Evolutionary conservation across 2,888 invertebrate genomes (phyloP).

Genomic region (Thymelicus sylvestris): DNA sequence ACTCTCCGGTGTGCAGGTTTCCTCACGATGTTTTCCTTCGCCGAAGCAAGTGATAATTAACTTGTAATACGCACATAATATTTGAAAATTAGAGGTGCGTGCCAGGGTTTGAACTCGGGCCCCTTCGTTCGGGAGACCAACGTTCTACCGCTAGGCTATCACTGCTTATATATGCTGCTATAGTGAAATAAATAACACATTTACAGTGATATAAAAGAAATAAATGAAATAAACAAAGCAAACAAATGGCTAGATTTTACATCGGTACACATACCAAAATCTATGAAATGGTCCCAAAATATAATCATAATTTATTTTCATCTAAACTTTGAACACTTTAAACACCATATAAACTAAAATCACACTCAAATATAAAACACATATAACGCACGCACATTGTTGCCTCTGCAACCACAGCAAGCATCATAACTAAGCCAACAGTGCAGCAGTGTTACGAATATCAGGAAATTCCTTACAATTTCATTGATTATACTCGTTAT

Average conservation of each 20-base stretch:
- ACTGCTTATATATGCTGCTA: no score
- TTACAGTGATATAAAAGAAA: neutral
- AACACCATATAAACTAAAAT: neutral
- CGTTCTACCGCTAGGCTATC: no score
- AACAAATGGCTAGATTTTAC: neutral
- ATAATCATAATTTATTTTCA: slow-evolving; percentile 19
- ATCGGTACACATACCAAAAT: slow-evolving; percentile 21
- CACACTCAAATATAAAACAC: neutral
- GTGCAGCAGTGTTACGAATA: slow-evolving; percentile 22
- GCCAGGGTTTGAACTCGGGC: no score
- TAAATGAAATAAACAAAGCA: neutral
- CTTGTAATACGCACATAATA: no score
- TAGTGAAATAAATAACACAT: neutral
- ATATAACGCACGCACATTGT: neutral
- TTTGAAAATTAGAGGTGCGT: no score
- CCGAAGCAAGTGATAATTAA: no score
- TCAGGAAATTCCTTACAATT: slow-evolving; percentile 30
- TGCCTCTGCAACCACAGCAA: neutral
- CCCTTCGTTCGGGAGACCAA: no score
- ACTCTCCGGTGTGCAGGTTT: no score
- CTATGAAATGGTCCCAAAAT: slow-evolving; percentile 29
- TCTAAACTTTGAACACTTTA: neutral
- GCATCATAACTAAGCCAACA: slow-evolving; percentile 2
- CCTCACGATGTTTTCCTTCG: no score
- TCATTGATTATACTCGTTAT: slow-evolving; percentile 23